phyloP scores from a whole-genome alignment of 2,113 vertebrate genomes.

The Chaenocephalus aceratus region DNA sequence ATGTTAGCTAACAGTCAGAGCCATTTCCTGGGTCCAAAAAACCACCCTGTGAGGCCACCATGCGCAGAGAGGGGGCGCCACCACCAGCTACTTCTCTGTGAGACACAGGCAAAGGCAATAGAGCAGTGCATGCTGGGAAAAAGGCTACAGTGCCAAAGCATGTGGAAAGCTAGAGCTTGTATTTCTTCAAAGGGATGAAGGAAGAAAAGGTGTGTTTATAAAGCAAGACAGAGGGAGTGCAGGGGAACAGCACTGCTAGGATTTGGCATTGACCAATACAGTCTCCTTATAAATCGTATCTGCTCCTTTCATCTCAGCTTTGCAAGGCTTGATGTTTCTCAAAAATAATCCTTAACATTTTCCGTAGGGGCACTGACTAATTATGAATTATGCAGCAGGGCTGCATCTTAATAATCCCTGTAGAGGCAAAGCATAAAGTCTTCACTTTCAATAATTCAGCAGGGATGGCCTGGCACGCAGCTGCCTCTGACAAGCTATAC shows the following conservation, averaged over 20 bases:
- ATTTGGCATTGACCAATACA: constrained; percentile 46
- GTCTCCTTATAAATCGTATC: constrained; percentile 27
- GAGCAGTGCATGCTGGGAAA: constrained; percentile 83
- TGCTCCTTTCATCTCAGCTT: constrained; percentile 57
- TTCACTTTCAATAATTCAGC: constrained; percentile 79
- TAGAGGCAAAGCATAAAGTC: constrained; percentile 46
- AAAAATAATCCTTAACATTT: background rate
- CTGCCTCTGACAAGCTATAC: constrained; percentile 51
- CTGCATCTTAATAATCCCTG: constrained; percentile 60
- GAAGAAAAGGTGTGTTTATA: constrained; percentile 47
- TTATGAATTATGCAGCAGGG: constrained; percentile 59
- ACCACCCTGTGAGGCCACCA: constrained; percentile 77
- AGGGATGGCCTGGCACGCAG: constrained; percentile 47
- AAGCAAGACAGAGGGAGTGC: constrained; percentile 60
- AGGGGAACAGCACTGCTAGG: constrained; percentile 63
- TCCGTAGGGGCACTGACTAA: constrained; percentile 29
- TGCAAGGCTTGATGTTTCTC: constrained; percentile 24
- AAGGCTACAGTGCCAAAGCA: constrained; percentile 78
- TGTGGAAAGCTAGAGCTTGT: constrained; percentile 60
- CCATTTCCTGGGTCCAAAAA: constrained; percentile 58
- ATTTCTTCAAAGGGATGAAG: constrained; percentile 55
- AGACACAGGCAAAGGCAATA: constrained; percentile 79
- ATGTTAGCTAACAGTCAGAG: constrained; percentile 52
- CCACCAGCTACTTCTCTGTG: constrained; percentile 72
- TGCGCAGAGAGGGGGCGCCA: constrained; percentile 76